phyloP scores from a whole-genome alignment of 2,888 invertebrate genomes.

The Halocaridina rubra region DNA sequence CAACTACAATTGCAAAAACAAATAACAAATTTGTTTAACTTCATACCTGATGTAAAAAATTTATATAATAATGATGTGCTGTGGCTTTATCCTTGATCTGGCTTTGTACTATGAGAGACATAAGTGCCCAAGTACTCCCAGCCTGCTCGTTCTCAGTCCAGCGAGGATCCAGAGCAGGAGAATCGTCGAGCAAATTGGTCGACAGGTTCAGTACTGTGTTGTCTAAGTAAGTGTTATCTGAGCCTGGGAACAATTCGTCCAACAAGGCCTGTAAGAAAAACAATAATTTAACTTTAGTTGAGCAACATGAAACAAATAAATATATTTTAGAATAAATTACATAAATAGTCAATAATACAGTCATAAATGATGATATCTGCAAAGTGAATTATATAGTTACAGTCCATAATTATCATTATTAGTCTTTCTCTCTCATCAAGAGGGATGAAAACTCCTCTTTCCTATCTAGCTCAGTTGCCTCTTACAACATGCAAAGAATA shows the following conservation, averaged over 20 bases:
- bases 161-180: conserved; percentile 88
- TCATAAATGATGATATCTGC: neutral
- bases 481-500: no score
- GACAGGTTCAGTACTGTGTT: conserved; percentile 66
- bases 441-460: no score
- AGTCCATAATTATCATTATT: no score
- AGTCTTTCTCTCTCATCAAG: no score
- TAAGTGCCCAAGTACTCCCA: conserved; percentile 66
- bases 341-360: neutral
- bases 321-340: neutral
- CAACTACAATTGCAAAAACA: no score
- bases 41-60: conserved; percentile 73
- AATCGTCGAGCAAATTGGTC: conserved; percentile 83
- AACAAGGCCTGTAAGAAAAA: conserved; percentile 66
- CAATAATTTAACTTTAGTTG: neutral
- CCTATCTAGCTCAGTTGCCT: no score
- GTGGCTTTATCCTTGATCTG: conserved; percentile 90
- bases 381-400: no score
- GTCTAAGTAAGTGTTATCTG: conserved; percentile 64
- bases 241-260: conserved; percentile 70
- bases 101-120: conserved; percentile 84
- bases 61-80: conserved; percentile 80
- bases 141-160: conserved; percentile 73
- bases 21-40: no score
- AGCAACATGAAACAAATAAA: neutral